Conservation (phyloP, 2,797 vertebrate genomes). For the Sebastes steindachneri region DNA sequence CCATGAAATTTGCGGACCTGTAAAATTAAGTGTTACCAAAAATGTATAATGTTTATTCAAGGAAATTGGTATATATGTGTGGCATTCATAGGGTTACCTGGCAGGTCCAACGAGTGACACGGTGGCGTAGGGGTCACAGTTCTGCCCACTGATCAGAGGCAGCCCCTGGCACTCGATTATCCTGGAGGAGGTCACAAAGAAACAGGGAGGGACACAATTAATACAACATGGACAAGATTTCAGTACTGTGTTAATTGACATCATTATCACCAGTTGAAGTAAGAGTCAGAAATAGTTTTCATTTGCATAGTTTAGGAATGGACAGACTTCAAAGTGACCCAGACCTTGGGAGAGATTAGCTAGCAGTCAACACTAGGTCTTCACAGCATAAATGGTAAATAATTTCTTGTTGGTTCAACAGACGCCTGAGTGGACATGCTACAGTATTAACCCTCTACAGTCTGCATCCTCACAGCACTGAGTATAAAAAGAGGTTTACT, state of each 20-base stretch:
- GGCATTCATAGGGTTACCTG: constrained; percentile 83
- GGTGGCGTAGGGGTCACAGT: constrained; percentile 95
- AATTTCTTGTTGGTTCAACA: constrained; percentile 50
- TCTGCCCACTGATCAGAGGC: constrained; percentile 95
- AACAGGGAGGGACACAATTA: not conserved
- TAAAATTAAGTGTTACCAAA: no score
- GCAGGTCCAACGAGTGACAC: constrained; percentile 94
- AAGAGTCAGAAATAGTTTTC: not conserved
- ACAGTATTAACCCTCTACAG: constrained; percentile 1
- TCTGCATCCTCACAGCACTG: not conserved
- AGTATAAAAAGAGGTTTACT: not conserved
- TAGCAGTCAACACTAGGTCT: not conserved
- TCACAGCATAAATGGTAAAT: constrained; percentile 33
- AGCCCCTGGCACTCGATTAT: constrained; percentile 96
- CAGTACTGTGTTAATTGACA: not conserved
- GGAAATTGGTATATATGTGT: not conserved
- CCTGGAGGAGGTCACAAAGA: constrained; percentile 70
- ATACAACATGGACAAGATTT: not conserved
- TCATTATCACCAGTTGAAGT: not conserved
- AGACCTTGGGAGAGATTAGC: constrained; percentile 24
- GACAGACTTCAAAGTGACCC: constrained; percentile 9
- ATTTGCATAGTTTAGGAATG: not conserved
- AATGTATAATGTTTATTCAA: no score
- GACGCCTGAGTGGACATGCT: constrained; percentile 20
- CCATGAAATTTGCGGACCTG: no score